These are phyloP conservation scores for Spilarctia lutea DNA, from an alignment of 2,888 invertebrate genomes.

Conservation along the genomic window DNA sequence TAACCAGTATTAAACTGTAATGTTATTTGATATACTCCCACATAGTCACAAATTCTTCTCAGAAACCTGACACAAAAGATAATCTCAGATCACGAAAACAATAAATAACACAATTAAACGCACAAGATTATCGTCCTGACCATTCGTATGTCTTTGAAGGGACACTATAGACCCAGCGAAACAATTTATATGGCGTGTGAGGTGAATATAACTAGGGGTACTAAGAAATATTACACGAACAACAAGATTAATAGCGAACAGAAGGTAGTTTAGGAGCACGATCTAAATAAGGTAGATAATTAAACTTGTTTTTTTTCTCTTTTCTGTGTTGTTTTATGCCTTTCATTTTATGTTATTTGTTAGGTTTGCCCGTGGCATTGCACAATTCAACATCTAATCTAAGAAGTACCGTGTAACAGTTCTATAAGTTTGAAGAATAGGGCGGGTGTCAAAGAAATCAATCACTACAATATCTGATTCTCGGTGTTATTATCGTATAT, in stretches of 20 bases:
- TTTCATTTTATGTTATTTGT: background rate
- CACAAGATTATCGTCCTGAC: conserved; percentile 36
- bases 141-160: conserved; percentile 54
- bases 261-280: conserved; percentile 61
- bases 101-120: conserved; percentile 13
- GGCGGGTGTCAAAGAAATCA: too few species aligned
- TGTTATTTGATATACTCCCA: background rate
- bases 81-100: conserved; percentile 10
- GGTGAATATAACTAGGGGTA: conserved; percentile 72
- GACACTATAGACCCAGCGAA: conserved; percentile 57
- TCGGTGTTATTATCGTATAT: too few species aligned
- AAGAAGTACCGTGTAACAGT: too few species aligned
- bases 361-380: too few species aligned
- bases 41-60: background rate
- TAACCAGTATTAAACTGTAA: background rate
- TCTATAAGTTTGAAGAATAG: too few species aligned
- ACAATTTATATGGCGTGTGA: conserved; percentile 67
- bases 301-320: background rate
- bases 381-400: too few species aligned
- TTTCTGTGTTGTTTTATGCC: background rate
- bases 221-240: conserved; percentile 73
- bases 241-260: conserved; percentile 75
- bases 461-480: too few species aligned
- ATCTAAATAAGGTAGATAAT: conserved; percentile 18
- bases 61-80: background rate